A percentile compares a stretch with the other conserved stretches of the same genome.
Conservation (phyloP, 2,888 invertebrate genomes). For the Lepidochrysops patricia region DNA sequence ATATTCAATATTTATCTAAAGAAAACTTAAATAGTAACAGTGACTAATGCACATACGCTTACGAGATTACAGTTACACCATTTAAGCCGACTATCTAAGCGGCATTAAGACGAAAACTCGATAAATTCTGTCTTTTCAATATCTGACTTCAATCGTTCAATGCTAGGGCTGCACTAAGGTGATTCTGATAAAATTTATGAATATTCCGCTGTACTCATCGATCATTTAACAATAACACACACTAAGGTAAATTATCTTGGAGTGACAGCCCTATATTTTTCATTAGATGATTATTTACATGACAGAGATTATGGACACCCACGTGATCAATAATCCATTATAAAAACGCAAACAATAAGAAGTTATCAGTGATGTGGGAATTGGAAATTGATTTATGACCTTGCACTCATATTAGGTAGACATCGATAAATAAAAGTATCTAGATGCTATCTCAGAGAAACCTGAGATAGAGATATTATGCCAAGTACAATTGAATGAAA, state of each 20-base stretch:
- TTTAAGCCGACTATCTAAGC: conserved; percentile 56
- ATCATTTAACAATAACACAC: neutral
- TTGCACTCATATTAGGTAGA: conserved; percentile 6
- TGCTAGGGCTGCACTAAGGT: conserved; percentile 14
- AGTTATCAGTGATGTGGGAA: conserved; percentile 46
- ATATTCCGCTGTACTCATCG: neutral
- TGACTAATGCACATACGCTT: conserved; percentile 57
- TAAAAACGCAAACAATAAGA: conserved; percentile 66
- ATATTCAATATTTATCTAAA: conserved; percentile 32
- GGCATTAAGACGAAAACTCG: conserved; percentile 50
- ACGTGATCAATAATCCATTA: conserved; percentile 74
- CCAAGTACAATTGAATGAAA: conserved; percentile 2
- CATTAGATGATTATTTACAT: conserved; percentile 51
- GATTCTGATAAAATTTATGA: conserved; percentile 12
- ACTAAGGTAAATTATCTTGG: neutral
- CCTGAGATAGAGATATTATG: conserved; percentile 15
- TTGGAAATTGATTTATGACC: conserved; percentile 8
- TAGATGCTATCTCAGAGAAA: conserved; percentile 16
- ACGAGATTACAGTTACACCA: conserved; percentile 52
- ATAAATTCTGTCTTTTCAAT: conserved; percentile 64
- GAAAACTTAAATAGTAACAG: conserved; percentile 44
- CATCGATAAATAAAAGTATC: conserved; percentile 13
- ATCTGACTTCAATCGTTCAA: conserved; percentile 60
- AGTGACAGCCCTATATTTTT: conserved; percentile 35
- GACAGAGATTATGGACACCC: conserved; percentile 66